A percentile compares a stretch with the other conserved stretches of the same genome.
phyloP scores from a whole-genome alignment of 2,797 vertebrate species.

The Nasua narica region DNA sequence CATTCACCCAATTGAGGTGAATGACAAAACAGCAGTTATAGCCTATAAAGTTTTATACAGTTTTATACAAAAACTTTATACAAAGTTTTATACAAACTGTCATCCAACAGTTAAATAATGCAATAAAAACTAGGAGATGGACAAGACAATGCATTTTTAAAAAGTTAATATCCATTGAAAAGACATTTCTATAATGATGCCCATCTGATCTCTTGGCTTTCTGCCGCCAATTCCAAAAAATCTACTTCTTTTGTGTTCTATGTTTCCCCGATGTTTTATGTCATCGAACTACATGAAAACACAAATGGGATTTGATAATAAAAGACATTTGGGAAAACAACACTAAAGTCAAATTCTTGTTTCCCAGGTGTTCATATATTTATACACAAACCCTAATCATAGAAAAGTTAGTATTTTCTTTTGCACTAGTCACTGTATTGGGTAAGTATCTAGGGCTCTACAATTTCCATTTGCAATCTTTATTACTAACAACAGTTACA shows the following conservation, averaged over 20 bases:
- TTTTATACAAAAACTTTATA: background rate
- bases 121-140: background rate
- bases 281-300: background rate
- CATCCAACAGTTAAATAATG: background rate
- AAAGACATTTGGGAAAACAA: background rate
- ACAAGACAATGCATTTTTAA: background rate
- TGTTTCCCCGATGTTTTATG: background rate
- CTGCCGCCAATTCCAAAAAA: background rate
- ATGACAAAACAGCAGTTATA: background rate
- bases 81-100: background rate
- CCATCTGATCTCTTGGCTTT: background rate
- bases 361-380: background rate
- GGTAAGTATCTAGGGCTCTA: background rate
- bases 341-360: background rate
- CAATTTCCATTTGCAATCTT: background rate
- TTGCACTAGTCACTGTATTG: background rate
- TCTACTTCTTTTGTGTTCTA: background rate
- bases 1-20: background rate
- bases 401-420: background rate
- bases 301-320: background rate
- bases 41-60: background rate
- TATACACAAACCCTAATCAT: background rate
- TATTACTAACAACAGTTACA: background rate
- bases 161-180: background rate
- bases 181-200: background rate